A percentile compares a stretch with the other conserved stretches of the same genome.
Conservation (phyloP, 2,113 vertebrate genomes). For the Pterocles gutturalis region DNA sequence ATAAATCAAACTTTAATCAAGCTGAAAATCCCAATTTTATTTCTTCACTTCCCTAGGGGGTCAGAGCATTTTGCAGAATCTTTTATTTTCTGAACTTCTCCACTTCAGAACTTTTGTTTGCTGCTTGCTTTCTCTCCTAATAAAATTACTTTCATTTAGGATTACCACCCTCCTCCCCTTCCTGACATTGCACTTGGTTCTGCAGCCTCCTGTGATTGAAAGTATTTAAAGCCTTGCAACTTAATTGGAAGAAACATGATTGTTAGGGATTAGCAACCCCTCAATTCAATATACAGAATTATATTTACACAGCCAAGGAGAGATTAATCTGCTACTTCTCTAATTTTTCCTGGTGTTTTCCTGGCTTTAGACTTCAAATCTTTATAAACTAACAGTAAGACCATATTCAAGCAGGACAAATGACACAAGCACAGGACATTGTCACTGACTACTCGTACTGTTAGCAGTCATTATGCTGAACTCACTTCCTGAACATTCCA, state of each 20-base stretch:
- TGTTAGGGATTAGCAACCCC: slow-evolving; percentile 83
- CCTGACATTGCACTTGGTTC: slow-evolving; percentile 27
- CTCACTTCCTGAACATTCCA: not conserved
- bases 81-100: slow-evolving; percentile 66
- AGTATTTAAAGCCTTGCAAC: slow-evolving; percentile 73
- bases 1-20: slow-evolving; percentile 73
- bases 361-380: slow-evolving; percentile 32
- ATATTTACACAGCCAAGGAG: slow-evolving; percentile 75
- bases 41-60: slow-evolving; percentile 33
- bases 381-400: slow-evolving; percentile 20
- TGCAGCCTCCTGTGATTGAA: slow-evolving; percentile 56
- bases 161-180: slow-evolving; percentile 53
- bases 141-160: slow-evolving; percentile 72
- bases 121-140: slow-evolving; percentile 52
- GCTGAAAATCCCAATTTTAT: slow-evolving; percentile 65
- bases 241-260: slow-evolving; percentile 78
- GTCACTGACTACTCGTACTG: not conserved
- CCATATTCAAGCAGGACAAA: not conserved
- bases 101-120: slow-evolving; percentile 58
- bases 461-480: not conserved
- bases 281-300: slow-evolving; percentile 78
- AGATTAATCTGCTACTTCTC: slow-evolving; percentile 68
- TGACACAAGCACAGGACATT: not conserved
- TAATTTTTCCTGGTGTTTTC: slow-evolving; percentile 78
- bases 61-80: slow-evolving; percentile 57